Evolutionary conservation across 2,888 invertebrate species (phyloP), one percentile per base, ranked within the genome.

Genomic region (Temnothorax rugatulus): DNA sequence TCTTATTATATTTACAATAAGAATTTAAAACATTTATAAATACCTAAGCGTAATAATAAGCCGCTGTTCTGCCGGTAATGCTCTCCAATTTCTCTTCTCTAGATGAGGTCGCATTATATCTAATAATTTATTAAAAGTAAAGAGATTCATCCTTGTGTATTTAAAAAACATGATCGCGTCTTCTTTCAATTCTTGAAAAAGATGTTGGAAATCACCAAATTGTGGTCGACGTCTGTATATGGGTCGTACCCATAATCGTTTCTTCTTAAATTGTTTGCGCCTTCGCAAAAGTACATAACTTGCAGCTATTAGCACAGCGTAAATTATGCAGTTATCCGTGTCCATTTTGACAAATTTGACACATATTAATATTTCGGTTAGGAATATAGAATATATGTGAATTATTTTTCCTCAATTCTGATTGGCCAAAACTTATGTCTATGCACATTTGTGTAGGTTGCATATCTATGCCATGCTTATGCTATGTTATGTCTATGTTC

Each of bases 31-130:
- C 29, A 59, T 47, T 29, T 44, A n/a, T 7, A 18, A 5, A 44
- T 79, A 85, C 77, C 59, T 47, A 9, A 86, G 81, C 41, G 68
- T 84, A 50, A 86, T 86, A 13, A 84, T 64, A 52, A 86, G 81
- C 3, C 84, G 54, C 25, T 71, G 81, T 61, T 85, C 86, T 57
- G 74, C 57, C 0, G 59, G 29, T 41, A 86, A 57, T 57, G 85
- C 41, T 79, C 77, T 61, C 52, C 66, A 57, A 84, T 59, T 54
- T 61, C 44, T 71, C 21, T 85, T 85, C 15, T 47, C 47, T 38
- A 85, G n/a, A 15, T 73, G 61, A 47, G 52, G 34, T 44, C 54
- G 18, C 44, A 85, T 44, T 63, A 85, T 44, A 59, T 75, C n/a
- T n/a, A 86, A 76, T 38, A 85, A 61, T 52, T 71, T 69, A 68